Percentiles rank a stretch among this genome's conserved stretches.
These are phyloP conservation scores for Synchiropus splendidus DNA, from an alignment of 2,113 vertebrate genomes.

Conservation along the genomic window DNA sequence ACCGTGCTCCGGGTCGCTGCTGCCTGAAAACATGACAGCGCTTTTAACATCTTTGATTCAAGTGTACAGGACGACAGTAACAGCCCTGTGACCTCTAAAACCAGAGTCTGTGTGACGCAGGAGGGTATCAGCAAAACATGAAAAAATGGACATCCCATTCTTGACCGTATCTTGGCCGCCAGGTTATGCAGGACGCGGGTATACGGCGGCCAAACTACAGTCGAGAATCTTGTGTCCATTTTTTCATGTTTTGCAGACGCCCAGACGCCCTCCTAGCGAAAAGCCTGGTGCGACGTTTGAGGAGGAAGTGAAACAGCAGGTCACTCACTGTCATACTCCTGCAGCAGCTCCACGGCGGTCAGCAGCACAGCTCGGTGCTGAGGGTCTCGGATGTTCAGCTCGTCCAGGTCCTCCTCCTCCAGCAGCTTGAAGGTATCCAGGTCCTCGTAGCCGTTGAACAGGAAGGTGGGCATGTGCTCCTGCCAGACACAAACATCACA, in stretches of 20 bases:
- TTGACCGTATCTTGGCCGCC: too few species aligned
- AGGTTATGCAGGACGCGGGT: too few species aligned
- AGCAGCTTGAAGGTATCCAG: constrained; percentile 94
- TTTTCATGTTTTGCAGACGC: too few species aligned
- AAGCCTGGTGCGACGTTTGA: background rate
- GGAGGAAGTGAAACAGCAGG: background rate
- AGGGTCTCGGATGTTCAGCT: constrained; percentile 90
- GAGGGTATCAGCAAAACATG: too few species aligned
- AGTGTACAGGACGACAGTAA: too few species aligned
- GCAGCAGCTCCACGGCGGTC: constrained; percentile 90
- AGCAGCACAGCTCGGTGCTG: constrained; percentile 90
- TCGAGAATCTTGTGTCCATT: too few species aligned
- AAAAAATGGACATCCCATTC: too few species aligned
- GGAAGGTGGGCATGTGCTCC: constrained; percentile 98
- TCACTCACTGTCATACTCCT: constrained; percentile 92
- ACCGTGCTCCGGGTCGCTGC: constrained; percentile 78
- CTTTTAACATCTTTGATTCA: too few species aligned
- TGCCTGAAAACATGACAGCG: constrained; percentile 67
- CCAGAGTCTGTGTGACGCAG: too few species aligned
- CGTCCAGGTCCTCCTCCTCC: constrained; percentile 95
- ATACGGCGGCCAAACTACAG: too few species aligned
- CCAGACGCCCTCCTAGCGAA: background rate
- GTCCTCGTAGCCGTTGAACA: constrained; percentile 98
- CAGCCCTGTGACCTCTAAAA: too few species aligned
- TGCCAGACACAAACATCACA: constrained; percentile 39